Conservation (phyloP, 2,888 invertebrate species). For the Palloptera scutellata region DNA sequence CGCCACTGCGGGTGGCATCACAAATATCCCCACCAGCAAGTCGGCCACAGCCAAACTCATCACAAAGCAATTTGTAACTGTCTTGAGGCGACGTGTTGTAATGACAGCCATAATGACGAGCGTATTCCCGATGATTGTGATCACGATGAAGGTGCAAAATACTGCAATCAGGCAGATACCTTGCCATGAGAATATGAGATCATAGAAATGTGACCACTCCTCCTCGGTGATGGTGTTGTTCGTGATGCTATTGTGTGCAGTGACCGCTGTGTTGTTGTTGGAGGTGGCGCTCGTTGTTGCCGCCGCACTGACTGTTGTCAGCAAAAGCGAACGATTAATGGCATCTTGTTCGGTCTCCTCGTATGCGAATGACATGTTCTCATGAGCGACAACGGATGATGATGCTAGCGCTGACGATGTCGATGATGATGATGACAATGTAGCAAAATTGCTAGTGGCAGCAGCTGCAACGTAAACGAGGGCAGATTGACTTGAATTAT, state of each 20-base stretch:
- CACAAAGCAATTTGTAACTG: constrained; percentile 95
- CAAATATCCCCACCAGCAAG: constrained; percentile 89
- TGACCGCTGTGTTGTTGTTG: not conserved
- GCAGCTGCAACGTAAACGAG: constrained; percentile 10
- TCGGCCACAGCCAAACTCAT: constrained; percentile 94
- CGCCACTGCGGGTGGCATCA: constrained; percentile 95
- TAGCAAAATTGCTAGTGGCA: constrained; percentile 3
- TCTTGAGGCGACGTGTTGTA: constrained; percentile 84
- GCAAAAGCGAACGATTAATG: constrained; percentile 33
- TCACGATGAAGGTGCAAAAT: constrained; percentile 73
- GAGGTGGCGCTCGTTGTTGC: constrained; percentile 10
- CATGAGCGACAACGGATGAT: constrained; percentile 24
- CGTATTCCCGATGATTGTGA: constrained; percentile 85
- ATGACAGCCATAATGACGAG: constrained; percentile 89
- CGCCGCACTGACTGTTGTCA: constrained; percentile 23
- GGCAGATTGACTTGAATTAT: constrained; percentile 3
- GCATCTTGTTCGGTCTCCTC: constrained; percentile 28
- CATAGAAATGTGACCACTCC: constrained; percentile 59
- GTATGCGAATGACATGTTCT: constrained; percentile 26
- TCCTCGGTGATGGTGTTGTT: constrained; percentile 45
- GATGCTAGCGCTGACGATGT: constrained; percentile 22
- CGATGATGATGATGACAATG: constrained; percentile 23
- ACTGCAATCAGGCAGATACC: constrained; percentile 72
- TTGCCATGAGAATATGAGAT: constrained; percentile 59
- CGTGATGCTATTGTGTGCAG: constrained; percentile 31